Conservation (phyloP, 2,113 vertebrate genomes). For the Hystrix cristata region DNA sequence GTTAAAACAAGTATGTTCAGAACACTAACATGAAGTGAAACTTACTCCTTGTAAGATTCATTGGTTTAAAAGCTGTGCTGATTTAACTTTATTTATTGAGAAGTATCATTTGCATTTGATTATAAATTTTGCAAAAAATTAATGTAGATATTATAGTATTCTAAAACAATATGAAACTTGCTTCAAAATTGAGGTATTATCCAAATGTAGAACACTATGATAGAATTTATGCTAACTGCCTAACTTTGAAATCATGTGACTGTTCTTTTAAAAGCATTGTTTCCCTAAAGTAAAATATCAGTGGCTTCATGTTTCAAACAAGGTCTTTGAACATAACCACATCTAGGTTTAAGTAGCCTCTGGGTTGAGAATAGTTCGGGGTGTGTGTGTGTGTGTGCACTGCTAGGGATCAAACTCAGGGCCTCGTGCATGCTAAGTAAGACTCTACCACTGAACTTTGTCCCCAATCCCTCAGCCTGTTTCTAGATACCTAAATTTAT, state of each 20-base stretch:
- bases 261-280: neutral
- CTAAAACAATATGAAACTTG: neutral
- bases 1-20: neutral
- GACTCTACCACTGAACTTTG: neutral
- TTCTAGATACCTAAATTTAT: neutral
- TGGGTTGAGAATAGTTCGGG: neutral
- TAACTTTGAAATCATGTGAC: neutral
- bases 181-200: neutral
- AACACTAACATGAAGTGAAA: constrained; percentile 8
- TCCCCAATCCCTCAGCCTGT: neutral
- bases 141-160: neutral
- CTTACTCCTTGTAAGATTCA: neutral
- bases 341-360: neutral
- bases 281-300: neutral
- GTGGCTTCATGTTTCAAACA: neutral
- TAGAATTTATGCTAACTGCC: neutral
- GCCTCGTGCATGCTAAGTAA: neutral
- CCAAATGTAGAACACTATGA: fast-evolving
- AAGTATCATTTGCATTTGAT: neutral
- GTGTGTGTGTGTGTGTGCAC: neutral
- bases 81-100: constrained; percentile 12
- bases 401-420: too few relatives aligned
- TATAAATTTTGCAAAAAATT: constrained; percentile 4
- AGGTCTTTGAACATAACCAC: neutral
- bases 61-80: neutral